Base-by-base conservation (phyloP, 2,888 invertebrate species). In the Microctonus brassicae region DNA sequence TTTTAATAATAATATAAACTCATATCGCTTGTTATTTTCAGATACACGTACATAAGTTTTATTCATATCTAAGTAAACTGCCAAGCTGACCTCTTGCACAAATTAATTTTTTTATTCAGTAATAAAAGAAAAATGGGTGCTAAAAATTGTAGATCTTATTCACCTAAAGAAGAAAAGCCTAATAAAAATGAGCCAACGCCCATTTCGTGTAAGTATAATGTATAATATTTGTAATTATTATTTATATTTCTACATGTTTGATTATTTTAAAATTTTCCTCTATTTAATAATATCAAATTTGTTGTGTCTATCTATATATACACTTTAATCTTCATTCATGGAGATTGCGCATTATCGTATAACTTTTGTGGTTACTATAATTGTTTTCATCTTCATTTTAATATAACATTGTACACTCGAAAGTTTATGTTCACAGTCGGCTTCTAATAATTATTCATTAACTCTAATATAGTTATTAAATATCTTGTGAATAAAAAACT, bases 81-180 rank as follows among this genome's bases (percentile, higher is more conserved):
- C 29, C 7, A 7, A 5, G 7, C 6, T 17, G 7, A 29, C 22
- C 57, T 33, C 71, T 61, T 69, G 61, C 71, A 69, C 71, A 67
- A 70, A 61, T 70, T 63, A 3, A 52, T 58, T 33, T 55, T 17
- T 42, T 39, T 22, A 42, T 11, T 34, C 24, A 39, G 22, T 55
- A 60, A 69, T 63, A 65, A 26, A 55, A 13, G n/a, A 67, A 70
- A 39, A 24, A 81, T 82, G 82, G 81, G 81, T 62, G 78, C 73
- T 24, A 77, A 72, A 67, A 79, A 78, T 70, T 78, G 82, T 69
- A 83, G 82, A 73, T 80, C 80, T 53, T 82, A 82, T 72, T 82
- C 81, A 5, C 78, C 78, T 5, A 79, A 76, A 67, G 70, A 77
- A 67, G 80, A 77, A n/a, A 76, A 72, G 60, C 78, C 76, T 63